Conservation (phyloP, 2,113 vertebrate species). For the Paramisgurnus dabryanus region DNA sequence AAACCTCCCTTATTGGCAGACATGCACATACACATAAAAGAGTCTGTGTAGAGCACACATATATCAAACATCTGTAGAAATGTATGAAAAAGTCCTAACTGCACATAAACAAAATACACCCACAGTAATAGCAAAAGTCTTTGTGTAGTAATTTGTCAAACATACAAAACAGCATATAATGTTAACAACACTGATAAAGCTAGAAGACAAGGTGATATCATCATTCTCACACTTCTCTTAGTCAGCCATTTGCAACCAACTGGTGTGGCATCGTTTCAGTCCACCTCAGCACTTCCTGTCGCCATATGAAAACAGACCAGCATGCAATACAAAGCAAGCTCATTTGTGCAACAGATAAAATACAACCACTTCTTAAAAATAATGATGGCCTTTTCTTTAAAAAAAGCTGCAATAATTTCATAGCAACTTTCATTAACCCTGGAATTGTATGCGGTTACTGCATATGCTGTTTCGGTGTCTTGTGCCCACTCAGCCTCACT, state of each 20-base stretch:
- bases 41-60: conserved; percentile 7
- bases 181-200: conserved; percentile 15
- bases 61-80: not conserved
- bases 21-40: not conserved
- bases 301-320: conserved; percentile 35
- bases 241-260: conserved; percentile 30
- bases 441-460: conserved; percentile 7
- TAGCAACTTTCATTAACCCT: conserved; percentile 22
- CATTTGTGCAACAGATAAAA: conserved; percentile 11
- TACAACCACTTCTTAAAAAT: conserved; percentile 18
- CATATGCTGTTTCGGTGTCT: not conserved
- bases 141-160: not conserved
- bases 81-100: conserved; percentile 1
- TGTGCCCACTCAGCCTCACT: conserved; percentile 3
- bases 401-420: not conserved
- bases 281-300: conserved; percentile 45
- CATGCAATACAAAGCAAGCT: conserved; percentile 21
- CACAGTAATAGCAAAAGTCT: not conserved
- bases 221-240: conserved; percentile 30
- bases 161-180: not conserved
- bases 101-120: conserved; percentile 17
- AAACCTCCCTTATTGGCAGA: not conserved
- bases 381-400: not conserved
- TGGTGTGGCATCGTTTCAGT: conserved; percentile 37
- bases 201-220: conserved; percentile 43